Evolutionary conservation across 1,140 invertebrate genomes (phyloP), one percentile per base, ranked within the genome.

Genomic region (Ceratosolen solmsi): DNA sequence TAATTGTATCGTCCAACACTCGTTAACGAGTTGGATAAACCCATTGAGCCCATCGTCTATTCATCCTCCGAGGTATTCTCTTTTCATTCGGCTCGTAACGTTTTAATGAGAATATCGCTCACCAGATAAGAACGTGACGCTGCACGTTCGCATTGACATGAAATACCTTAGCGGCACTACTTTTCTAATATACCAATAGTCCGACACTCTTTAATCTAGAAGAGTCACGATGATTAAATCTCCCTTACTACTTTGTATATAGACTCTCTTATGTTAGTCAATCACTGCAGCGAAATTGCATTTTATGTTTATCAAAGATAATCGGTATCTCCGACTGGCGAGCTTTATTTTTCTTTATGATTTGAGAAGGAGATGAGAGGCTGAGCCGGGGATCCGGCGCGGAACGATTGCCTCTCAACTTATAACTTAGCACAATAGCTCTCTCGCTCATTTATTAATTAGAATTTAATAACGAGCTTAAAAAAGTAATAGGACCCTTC

Each of bases 21-120:
- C 33, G 17, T 68, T 68, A 68, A 11, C 33, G 15, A 65, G 27
- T n/a, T 9, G 27, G 63, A 38, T 68, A 36, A 38, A 38, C 5
- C 2, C 17, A 63, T 68, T 38, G 4, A 38, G 17, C 9, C 22
- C 33, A 36, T 38, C 33, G 63, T 11, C 9, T 38, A 36, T 68
- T 38, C 63, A 38, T 65, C 33, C 20, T 65, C 20, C 3, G 63
- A 38, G 33, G 0, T 2, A 8, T 36, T 65, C 27, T 65, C 60
- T 36, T 65, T 65, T 65, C 2, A 36, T 36, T 65, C 17, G 60
- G 11, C 30, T 25, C 4, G 30, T 65, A 65, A 65, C 13, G 9
- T 36, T 68, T 68, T 68, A 68, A 68, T 68, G 33, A 68, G 63
- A 68, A 68, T 68, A 68, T 68, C 63, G 63, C 8, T 22, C 33